Evolutionary conservation across 1,140 invertebrate species (phyloP).

Genomic region (Leptopilina boulardi): DNA sequence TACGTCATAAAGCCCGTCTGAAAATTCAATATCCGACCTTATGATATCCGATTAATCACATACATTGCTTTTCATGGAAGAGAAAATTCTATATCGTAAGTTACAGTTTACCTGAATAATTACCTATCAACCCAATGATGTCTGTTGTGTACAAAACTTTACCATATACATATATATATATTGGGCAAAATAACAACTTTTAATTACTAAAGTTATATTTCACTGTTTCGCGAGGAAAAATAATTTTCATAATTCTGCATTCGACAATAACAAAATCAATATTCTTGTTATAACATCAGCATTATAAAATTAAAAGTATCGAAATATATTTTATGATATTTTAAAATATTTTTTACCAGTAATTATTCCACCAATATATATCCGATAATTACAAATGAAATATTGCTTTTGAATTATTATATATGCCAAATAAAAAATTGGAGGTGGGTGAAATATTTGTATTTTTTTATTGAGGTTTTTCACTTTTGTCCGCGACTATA

Average conservation of each 20-base stretch:
- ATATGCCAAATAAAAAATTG: not conserved
- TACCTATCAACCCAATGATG: not conserved
- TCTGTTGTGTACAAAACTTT: no score
- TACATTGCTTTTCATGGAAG: not conserved
- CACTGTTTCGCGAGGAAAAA: no score
- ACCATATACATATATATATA: no score
- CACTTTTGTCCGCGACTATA: not conserved
- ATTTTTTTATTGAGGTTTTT: not conserved
- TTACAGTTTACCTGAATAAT: not conserved
- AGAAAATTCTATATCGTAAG: not conserved
- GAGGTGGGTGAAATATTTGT: not conserved
- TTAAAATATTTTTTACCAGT: no score
- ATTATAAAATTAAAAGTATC: no score
- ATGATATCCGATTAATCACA: conserved; percentile 21
- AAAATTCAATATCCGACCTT: conserved; percentile 8
- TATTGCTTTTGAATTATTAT: not conserved
- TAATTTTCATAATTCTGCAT: no score
- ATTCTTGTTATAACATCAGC: no score
- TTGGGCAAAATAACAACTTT: no score
- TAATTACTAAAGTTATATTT: no score
- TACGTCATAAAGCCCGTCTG: conserved; percentile 15
- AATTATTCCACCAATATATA: no score
- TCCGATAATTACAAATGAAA: not conserved
- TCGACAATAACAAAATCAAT: no score
- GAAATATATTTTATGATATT: no score